phyloP scores from a whole-genome alignment of 1,140 invertebrate genomes.

The Chymomyza costata region DNA sequence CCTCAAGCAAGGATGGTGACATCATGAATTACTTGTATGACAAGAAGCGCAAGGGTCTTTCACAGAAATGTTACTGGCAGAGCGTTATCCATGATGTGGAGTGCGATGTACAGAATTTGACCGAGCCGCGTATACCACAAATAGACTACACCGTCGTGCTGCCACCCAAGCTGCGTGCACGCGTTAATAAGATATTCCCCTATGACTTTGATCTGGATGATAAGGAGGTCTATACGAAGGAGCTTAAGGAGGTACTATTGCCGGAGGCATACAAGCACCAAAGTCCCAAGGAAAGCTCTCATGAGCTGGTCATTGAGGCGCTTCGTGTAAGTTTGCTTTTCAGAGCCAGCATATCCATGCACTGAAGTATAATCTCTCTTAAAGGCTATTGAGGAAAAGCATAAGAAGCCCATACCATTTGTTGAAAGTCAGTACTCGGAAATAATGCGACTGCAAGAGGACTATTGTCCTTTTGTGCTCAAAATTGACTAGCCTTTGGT shows the following conservation, averaged over 20 bases:
- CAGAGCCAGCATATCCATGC: too few relatives aligned
- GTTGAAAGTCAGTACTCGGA: constrained; percentile 68
- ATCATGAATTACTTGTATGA: too few relatives aligned
- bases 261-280: too few relatives aligned
- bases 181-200: constrained; percentile 56
- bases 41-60: constrained; percentile 20
- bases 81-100: constrained; percentile 53
- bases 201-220: constrained; percentile 64
- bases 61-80: constrained; percentile 45
- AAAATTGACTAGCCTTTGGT: constrained; percentile 56
- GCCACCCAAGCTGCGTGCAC: constrained; percentile 41
- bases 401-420: too few relatives aligned
- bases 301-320: not conserved
- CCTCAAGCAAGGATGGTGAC: too few relatives aligned
- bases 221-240: constrained; percentile 44
- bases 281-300: too few relatives aligned
- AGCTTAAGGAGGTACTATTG: constrained; percentile 36
- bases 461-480: constrained; percentile 59
- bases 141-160: constrained; percentile 61
- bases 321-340: not conserved
- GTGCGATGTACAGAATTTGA: constrained; percentile 35
- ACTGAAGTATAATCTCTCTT: too few relatives aligned
- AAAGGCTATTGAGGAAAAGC: too few relatives aligned
- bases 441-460: constrained; percentile 58
- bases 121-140: constrained; percentile 42